Conservation (phyloP, 2,797 vertebrate species). For the Catamblyrhynchus diadema region DNA sequence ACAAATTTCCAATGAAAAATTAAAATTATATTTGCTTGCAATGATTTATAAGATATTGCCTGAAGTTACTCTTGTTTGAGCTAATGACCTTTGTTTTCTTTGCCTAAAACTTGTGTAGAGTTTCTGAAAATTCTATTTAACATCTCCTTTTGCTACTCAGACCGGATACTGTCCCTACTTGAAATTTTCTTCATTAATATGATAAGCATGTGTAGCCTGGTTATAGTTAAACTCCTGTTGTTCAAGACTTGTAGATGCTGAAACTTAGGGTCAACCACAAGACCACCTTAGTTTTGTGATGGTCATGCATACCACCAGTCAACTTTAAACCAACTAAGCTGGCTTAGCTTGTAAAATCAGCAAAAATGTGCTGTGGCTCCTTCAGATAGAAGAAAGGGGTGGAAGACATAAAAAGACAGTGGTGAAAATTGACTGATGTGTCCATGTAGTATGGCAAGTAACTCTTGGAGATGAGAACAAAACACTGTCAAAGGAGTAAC, state of each 20-base stretch:
- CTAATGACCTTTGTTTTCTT: background rate
- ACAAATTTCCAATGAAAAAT: background rate
- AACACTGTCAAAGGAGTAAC: background rate
- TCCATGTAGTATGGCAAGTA: background rate
- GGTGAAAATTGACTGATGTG: background rate
- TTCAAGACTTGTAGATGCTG: background rate
- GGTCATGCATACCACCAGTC: background rate
- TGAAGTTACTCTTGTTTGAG: background rate
- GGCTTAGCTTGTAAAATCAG: background rate
- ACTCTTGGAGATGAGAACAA: background rate
- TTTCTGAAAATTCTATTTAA: background rate
- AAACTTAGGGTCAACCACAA: background rate
- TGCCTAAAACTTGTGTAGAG: background rate
- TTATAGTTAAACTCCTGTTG: background rate
- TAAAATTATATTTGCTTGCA: background rate
- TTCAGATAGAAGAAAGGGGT: background rate
- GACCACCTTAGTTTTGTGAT: background rate
- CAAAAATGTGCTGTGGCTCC: background rate
- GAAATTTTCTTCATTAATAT: background rate
- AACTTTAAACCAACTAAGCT: background rate
- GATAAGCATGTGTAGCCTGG: background rate
- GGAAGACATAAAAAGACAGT: background rate
- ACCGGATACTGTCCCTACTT: background rate
- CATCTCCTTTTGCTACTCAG: background rate
- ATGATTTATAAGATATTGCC: background rate